phyloP scores from a whole-genome alignment of 2,888 invertebrate species.

The Parelbella ahira region DNA sequence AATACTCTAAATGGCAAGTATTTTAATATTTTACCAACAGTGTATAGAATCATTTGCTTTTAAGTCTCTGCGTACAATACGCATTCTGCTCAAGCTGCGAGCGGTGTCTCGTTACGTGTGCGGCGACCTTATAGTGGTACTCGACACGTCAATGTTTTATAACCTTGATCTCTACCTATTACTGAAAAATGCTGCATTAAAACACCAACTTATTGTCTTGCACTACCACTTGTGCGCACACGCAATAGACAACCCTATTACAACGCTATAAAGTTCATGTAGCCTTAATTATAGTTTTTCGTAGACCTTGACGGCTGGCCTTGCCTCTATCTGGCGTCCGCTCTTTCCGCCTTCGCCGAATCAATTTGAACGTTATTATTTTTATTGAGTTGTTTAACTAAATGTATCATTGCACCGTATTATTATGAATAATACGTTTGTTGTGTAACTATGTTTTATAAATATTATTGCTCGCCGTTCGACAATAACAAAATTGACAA shows the following conservation, averaged over 20 bases:
- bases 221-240: slow-evolving; percentile 34
- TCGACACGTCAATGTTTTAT: slow-evolving; percentile 34
- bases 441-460: slow-evolving; percentile 9
- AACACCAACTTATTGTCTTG: slow-evolving; percentile 71
- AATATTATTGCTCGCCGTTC: too few species aligned
- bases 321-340: slow-evolving; percentile 72
- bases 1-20: too few species aligned
- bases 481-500: too few species aligned
- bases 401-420: slow-evolving; percentile 10
- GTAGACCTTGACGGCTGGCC: slow-evolving; percentile 70
- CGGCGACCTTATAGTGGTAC: slow-evolving; percentile 28
- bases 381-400: slow-evolving; percentile 45
- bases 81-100: slow-evolving; percentile 3
- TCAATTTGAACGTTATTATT: slow-evolving; percentile 71
- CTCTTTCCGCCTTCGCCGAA: slow-evolving; percentile 78
- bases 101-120: slow-evolving; percentile 24
- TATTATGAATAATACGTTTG: slow-evolving; percentile 6
- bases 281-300: slow-evolving; percentile 38
- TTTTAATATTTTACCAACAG: too few species aligned
- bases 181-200: slow-evolving; percentile 77
- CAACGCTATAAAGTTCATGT: slow-evolving; percentile 35
- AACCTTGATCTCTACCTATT: slow-evolving; percentile 76
- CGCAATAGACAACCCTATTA: slow-evolving; percentile 43
- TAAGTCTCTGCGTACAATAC: too few species aligned
- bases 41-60: too few species aligned